phyloP scores from a whole-genome alignment of 2,113 vertebrate genomes.

The Eurystomus gularis region DNA sequence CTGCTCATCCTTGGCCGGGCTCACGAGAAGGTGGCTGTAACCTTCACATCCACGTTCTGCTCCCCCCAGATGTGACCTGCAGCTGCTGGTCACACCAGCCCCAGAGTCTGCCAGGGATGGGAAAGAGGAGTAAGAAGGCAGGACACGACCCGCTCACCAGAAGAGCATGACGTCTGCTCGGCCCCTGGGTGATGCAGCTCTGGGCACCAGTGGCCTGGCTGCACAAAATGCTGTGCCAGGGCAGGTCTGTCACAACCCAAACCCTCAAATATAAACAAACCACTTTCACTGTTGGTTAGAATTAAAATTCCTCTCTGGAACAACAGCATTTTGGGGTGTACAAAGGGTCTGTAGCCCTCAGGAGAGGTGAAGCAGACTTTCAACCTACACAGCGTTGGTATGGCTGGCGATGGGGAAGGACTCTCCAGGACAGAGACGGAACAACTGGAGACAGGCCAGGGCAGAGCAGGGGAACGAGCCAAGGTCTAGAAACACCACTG shows the following conservation, averaged over 20 bases:
- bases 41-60: background rate
- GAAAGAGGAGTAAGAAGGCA: background rate
- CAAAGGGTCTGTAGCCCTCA: fast-evolving
- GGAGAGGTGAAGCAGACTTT: background rate
- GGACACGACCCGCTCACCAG: background rate
- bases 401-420: fast-evolving
- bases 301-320: background rate
- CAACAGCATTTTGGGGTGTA: fast-evolving
- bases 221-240: background rate
- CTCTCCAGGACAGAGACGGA: background rate
- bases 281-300: background rate
- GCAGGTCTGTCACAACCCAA: background rate
- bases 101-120: background rate
- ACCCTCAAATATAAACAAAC: fast-evolving
- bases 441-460: background rate
- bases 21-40: fast-evolving
- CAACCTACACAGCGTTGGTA: fast-evolving
- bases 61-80: background rate
- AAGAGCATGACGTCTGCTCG: background rate
- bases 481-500: background rate
- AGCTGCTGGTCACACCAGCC: background rate
- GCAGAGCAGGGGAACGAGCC: background rate
- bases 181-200: background rate
- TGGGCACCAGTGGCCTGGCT: background rate
- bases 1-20: background rate